Conservation (phyloP, 1,140 invertebrate genomes). For the Caenorhabditis remanei region DNA sequence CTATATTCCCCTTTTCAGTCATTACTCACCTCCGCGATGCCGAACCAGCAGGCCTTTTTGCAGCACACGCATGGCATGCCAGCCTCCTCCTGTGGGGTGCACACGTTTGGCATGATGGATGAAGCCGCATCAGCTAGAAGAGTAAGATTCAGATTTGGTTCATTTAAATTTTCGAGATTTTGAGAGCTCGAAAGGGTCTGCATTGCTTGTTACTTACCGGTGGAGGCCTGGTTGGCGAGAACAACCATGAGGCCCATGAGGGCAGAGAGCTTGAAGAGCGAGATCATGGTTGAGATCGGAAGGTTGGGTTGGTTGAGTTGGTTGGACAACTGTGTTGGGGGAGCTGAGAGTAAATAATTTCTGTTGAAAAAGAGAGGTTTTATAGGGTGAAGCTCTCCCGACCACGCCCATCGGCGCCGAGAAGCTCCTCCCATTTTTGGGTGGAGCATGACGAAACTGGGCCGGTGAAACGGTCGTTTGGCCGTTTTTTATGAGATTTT, state of each 20-base stretch:
- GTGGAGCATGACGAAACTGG: constrained; percentile 16
- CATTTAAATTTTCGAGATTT: background rate
- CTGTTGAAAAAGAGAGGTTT: background rate
- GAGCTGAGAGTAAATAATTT: background rate
- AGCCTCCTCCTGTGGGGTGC: background rate
- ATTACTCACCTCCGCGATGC: constrained; percentile 43
- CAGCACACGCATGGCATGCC: constrained; percentile 11
- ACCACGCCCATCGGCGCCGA: background rate
- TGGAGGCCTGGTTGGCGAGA: background rate
- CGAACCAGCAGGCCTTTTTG: constrained; percentile 41
- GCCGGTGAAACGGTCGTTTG: constrained; percentile 33
- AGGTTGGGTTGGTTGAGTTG: background rate
- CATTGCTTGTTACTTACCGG: background rate
- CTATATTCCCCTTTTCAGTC: background rate
- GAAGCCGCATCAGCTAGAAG: background rate
- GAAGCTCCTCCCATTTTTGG: constrained; percentile 15
- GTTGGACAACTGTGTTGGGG: background rate
- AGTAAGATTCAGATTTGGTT: background rate
- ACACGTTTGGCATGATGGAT: constrained; percentile 35
- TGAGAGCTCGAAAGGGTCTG: no score
- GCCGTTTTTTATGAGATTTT: constrained; percentile 3
- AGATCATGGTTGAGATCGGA: constrained; percentile 17
- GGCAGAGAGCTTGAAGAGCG: background rate
- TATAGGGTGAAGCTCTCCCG: background rate
- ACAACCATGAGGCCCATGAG: background rate